phyloP scores from a whole-genome alignment of 2,113 vertebrate genomes.

The Clarias macrocephalus region DNA sequence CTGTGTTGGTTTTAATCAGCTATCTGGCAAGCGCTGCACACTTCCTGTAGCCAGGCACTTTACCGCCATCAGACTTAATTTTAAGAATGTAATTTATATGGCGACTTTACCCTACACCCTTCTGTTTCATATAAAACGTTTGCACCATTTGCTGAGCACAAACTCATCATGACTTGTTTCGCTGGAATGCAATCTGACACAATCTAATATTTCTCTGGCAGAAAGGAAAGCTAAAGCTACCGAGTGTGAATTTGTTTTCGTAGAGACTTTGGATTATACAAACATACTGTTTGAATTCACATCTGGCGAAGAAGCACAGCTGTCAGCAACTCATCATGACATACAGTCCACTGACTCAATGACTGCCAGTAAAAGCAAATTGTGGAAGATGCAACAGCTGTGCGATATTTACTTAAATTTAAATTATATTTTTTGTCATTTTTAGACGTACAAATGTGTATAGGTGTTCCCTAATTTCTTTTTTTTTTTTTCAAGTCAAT shows the following conservation, averaged over 20 bases:
- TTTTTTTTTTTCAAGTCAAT: no score
- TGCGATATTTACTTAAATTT: not conserved
- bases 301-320: conserved; percentile 41
- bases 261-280: conserved; percentile 35
- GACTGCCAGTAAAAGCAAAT: conserved; percentile 2
- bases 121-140: not conserved
- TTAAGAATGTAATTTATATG: not conserved
- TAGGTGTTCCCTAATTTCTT: no score
- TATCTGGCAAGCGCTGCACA: not conserved
- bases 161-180: conserved; percentile 25
- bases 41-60: not conserved
- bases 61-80: not conserved
- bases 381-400: conserved; percentile 9
- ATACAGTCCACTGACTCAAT: not conserved
- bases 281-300: conserved; percentile 50
- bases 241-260: conserved; percentile 43
- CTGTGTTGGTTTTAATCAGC: conserved; percentile 1
- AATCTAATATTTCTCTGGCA: conserved; percentile 51
- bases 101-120: not conserved
- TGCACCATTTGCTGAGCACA: conserved; percentile 35
- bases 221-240: conserved; percentile 50
- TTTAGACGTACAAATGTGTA: no score
- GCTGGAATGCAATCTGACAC: conserved; percentile 61
- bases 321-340: conserved; percentile 28
- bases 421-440: no score